Evolutionary conservation across 2,888 invertebrate genomes (phyloP).

Genomic region (Chymomyza procnemis): DNA sequence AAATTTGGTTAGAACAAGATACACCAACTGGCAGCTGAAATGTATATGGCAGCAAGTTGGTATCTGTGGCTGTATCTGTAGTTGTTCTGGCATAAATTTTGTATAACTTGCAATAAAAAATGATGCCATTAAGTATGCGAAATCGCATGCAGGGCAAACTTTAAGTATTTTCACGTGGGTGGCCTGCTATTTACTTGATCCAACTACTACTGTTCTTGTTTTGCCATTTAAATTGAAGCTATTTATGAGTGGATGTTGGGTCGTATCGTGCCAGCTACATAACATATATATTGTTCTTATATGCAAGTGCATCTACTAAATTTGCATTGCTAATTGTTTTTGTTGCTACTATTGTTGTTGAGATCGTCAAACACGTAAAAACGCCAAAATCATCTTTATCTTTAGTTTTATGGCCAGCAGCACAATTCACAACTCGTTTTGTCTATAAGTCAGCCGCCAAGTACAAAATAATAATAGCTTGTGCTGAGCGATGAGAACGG

Average conservation of each 20-base stretch:
- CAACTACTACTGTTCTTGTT: conserved; percentile 37
- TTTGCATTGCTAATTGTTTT: conserved; percentile 68
- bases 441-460: background rate
- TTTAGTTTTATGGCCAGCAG: conserved; percentile 59
- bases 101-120: background rate
- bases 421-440: background rate
- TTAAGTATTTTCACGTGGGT: conserved; percentile 36
- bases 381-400: conserved; percentile 69
- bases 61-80: conserved; percentile 24
- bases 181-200: conserved; percentile 31
- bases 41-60: conserved; percentile 3
- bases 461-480: conserved; percentile 1
- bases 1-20: conserved; percentile 47
- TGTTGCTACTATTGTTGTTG: background rate
- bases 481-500: background rate
- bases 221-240: background rate
- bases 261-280: background rate
- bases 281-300: background rate
- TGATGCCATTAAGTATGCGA: conserved; percentile 14
- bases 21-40: background rate
- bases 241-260: background rate
- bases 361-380: background rate
- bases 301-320: conserved; percentile 13
- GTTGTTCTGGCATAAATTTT: background rate
- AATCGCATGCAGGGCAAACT: conserved; percentile 18